phyloP scores from a whole-genome alignment of 2,888 invertebrate species.

The Torymus tubicola region DNA sequence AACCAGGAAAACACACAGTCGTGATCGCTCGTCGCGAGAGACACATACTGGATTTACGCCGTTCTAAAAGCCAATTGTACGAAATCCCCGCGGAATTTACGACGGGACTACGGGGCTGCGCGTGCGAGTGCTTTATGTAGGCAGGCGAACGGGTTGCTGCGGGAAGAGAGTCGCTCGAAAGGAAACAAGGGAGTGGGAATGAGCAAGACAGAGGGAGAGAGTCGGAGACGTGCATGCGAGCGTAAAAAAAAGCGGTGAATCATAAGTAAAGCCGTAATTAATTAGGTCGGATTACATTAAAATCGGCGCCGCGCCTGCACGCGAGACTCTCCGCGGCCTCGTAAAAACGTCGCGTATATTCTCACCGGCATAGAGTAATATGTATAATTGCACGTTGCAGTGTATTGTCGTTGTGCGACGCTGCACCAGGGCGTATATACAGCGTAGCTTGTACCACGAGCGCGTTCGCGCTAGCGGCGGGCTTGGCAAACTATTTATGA shows the following conservation, averaged over 20 bases:
- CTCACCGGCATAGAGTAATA: conserved; percentile 60
- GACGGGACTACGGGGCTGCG: conserved; percentile 38
- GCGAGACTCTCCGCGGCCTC: conserved; percentile 70
- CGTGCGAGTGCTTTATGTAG: too few relatives aligned
- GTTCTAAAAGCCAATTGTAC: conserved; percentile 64
- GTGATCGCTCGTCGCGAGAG: background rate
- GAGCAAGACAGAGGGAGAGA: conserved; percentile 9
- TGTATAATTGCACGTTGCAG: conserved; percentile 32
- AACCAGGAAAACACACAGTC: background rate
- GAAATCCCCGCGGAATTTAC: conserved; percentile 60
- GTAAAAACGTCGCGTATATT: conserved; percentile 71
- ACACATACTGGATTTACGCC: conserved; percentile 60
- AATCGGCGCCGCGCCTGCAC: conserved; percentile 64
- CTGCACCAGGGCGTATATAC: background rate
- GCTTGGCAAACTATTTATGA: conserved; percentile 27
- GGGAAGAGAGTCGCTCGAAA: background rate
- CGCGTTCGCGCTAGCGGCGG: background rate
- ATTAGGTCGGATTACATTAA: conserved; percentile 70
- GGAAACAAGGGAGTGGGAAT: background rate
- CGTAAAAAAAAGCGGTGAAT: conserved; percentile 64
- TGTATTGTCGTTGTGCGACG: background rate
- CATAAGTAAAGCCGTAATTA: conserved; percentile 71
- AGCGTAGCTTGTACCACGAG: too few relatives aligned
- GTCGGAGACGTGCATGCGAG: conserved; percentile 17
- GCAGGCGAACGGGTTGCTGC: too few relatives aligned